A percentile compares a stretch with the other conserved stretches of the same genome.
Evolutionary conservation across 2,888 invertebrate genomes (phyloP).

Genomic region (Cyrtodaria siliqua): DNA sequence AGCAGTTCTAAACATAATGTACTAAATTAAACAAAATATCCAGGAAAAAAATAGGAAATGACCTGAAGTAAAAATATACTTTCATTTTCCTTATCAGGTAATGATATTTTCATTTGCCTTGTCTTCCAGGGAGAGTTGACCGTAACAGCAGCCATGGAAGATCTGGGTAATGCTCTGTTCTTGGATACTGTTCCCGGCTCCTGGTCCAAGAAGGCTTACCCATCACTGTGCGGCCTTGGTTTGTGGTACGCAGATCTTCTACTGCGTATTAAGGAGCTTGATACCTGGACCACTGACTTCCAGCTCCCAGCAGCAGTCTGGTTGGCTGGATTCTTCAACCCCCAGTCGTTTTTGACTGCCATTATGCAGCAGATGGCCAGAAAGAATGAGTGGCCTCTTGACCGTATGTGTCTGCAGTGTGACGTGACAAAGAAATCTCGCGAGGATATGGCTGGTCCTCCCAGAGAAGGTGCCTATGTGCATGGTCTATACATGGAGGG

Average conservation of each 20-base stretch:
- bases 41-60: too few relatives aligned
- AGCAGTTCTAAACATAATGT: too few relatives aligned
- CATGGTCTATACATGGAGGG: constrained; percentile 97
- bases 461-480: constrained; percentile 95
- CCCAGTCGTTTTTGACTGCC: constrained; percentile 97
- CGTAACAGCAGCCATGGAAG: constrained; percentile 98
- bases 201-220: constrained; percentile 96
- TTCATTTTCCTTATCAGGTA: too few relatives aligned
- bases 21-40: too few relatives aligned
- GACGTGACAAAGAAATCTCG: constrained; percentile 98
- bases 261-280: constrained; percentile 91
- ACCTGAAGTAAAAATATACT: too few relatives aligned
- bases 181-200: constrained; percentile 94
- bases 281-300: constrained; percentile 98
- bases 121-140: constrained; percentile 95
- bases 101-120: too few relatives aligned
- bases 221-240: constrained; percentile 94
- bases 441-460: constrained; percentile 94
- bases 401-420: constrained; percentile 98
- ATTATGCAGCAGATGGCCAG: constrained; percentile 98
- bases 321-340: constrained; percentile 99
- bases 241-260: constrained; percentile 97
- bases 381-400: constrained; percentile 95
- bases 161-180: constrained; percentile 95
- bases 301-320: constrained; percentile 94